Percentiles rank a stretch among this genome's conserved stretches.
Conservation (phyloP, 2,888 invertebrate species). For the Luperina testacea region DNA sequence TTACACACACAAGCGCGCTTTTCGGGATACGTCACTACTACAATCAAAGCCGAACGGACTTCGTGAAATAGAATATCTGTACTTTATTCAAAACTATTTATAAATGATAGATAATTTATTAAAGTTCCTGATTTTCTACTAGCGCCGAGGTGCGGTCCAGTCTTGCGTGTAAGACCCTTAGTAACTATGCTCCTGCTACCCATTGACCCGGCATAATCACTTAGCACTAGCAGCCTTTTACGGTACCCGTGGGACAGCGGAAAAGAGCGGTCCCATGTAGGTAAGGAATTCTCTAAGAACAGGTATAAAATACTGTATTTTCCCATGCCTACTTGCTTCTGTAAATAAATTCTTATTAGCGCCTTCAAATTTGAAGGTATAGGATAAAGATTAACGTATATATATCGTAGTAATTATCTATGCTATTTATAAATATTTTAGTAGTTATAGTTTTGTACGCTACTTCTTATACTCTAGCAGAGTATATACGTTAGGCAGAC, state of each 20-base stretch:
- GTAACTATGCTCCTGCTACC: slow-evolving; percentile 34
- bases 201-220: slow-evolving; percentile 59
- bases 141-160: background rate
- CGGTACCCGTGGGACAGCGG: slow-evolving; percentile 25
- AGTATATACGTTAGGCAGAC: background rate
- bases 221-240: slow-evolving; percentile 46
- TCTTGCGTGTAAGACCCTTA: slow-evolving; percentile 18
- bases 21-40: too few relatives aligned
- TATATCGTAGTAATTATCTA: background rate
- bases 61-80: too few relatives aligned
- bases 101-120: slow-evolving; percentile 8
- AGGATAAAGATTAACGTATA: background rate
- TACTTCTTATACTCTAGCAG: background rate
- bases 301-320: slow-evolving; percentile 1
- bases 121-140: background rate
- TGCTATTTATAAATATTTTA: background rate
- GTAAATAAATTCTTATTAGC: background rate
- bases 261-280: slow-evolving; percentile 24
- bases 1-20: too few relatives aligned
- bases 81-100: background rate
- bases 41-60: too few relatives aligned
- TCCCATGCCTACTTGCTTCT: background rate
- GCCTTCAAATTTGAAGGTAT: background rate
- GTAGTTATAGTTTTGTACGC: background rate
- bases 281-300: slow-evolving; percentile 21